These are phyloP conservation scores for Blomia tropicalis DNA, from an alignment of 2,888 invertebrate species.

Conservation along the genomic window DNA sequence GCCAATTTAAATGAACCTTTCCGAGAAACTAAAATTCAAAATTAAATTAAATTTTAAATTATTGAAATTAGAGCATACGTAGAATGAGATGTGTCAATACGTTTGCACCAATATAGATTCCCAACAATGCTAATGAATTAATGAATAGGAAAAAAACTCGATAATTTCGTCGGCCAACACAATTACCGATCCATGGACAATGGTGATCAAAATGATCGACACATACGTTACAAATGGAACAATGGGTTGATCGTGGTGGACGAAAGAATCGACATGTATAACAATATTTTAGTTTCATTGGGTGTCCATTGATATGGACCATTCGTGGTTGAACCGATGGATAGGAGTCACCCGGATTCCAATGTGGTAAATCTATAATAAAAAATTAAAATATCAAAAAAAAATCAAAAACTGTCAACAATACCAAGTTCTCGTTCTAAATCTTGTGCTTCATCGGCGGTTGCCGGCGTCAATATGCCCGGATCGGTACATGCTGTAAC, in stretches of 20 bases:
- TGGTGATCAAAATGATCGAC: slow-evolving; percentile 14
- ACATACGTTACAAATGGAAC: background rate
- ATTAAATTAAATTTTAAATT: background rate
- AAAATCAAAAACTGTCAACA: too few relatives aligned
- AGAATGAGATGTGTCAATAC: slow-evolving; percentile 1
- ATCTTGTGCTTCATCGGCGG: background rate
- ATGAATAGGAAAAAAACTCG: background rate
- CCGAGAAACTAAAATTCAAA: background rate
- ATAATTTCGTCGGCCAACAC: slow-evolving; percentile 6
- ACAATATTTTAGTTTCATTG: background rate
- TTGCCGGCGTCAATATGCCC: background rate
- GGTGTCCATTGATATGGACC: background rate
- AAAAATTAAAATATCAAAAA: background rate
- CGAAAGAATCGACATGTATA: slow-evolving; percentile 10
- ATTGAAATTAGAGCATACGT: background rate
- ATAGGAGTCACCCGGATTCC: background rate
- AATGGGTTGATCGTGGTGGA: slow-evolving; percentile 13
- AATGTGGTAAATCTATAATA: background rate
- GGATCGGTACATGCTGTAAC: slow-evolving; percentile 9
- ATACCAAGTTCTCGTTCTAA: background rate
- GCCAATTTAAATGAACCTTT: background rate
- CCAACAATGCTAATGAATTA: background rate
- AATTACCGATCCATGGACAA: slow-evolving; percentile 12
- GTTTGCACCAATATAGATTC: background rate
- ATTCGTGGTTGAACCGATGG: background rate